Evolutionary conservation across 64 coral and sea anemone species (phyloP), one percentile per base, ranked within the genome.

Genomic region (Astreopora myriophthalma): DNA sequence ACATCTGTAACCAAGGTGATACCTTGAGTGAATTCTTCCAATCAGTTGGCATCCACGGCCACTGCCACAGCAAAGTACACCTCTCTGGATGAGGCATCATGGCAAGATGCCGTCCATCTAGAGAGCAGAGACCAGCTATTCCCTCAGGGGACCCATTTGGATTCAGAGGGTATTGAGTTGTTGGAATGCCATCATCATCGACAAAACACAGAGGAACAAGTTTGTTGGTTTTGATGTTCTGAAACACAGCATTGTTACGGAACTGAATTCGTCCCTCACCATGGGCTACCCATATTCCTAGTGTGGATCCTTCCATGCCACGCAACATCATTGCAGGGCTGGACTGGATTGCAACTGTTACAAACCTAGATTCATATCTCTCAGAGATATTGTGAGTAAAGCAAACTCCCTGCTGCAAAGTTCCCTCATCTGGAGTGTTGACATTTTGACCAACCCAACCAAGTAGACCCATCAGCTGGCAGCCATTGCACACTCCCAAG

Each of bases 11-110:
- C 96, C 96, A 98, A 26, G 96, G 96, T 10, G 96, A 98, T 12
- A 86, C 69, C 17, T 95, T 85, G 13, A 98, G 39, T 8, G 48
- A 74, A 70, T 91, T 66, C 63, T 74, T 77, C 96, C 96, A 98
- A 58, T 95, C 93, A 70, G 74, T 74, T 12, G 96, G 96, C 90
- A 98, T 95, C 96, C 96, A 98, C 16, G 96, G 89, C 96, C 96
- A 98, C 74, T 98, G 96, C 96, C 96, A 98, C 8, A 95, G 49
- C 65, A 95, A 77, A 27, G 96, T 93, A 46, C 96, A 98, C 8
- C 96, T 82, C 31, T 98, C 96, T 51, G 96, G 96, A 57, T 98
- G 96, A 3, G 96, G 96, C 96, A 98, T 98, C 96, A 98, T 98
- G 13, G 96, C 96, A 86, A 98, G 90, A 87, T 98, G 96, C 20